These are phyloP conservation scores for Cephus spinipes DNA, from an alignment of 2,888 invertebrate genomes.

Conservation along the genomic window DNA sequence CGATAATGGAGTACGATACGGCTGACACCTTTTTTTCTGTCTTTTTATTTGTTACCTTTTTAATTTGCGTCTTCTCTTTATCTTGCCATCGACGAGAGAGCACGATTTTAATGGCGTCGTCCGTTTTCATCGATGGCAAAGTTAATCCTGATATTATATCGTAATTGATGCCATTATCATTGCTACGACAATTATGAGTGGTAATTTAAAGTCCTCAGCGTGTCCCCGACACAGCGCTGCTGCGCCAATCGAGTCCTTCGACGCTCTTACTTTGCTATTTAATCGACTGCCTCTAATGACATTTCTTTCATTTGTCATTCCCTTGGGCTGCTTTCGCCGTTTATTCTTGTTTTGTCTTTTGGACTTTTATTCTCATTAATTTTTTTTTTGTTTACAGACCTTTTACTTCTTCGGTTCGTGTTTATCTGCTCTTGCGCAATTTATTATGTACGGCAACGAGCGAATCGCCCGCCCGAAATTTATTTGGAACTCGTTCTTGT, in stretches of 20 bases:
- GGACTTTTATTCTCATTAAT: not conserved
- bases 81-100: not conserved
- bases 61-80: not conserved
- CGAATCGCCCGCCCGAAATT: not conserved
- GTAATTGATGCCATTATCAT: slow-evolving; percentile 11
- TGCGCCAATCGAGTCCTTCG: not conserved
- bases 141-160: slow-evolving; percentile 3
- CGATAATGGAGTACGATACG: not conserved
- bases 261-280: not conserved
- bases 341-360: not conserved
- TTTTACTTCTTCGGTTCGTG: not conserved
- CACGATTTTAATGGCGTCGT: not conserved
- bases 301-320: not conserved
- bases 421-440: not conserved
- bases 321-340: not conserved
- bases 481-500: not conserved
- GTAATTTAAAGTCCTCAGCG: not conserved
- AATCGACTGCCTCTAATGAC: not conserved
- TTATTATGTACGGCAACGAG: not conserved
- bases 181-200: slow-evolving; percentile 2
- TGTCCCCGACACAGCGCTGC: not conserved
- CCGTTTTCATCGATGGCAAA: not conserved
- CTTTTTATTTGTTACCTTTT: not conserved
- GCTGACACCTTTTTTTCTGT: not conserved
- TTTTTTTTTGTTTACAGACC: not conserved